Conservation (phyloP, 2,113 vertebrate genomes). For the Clinocottus analis region DNA sequence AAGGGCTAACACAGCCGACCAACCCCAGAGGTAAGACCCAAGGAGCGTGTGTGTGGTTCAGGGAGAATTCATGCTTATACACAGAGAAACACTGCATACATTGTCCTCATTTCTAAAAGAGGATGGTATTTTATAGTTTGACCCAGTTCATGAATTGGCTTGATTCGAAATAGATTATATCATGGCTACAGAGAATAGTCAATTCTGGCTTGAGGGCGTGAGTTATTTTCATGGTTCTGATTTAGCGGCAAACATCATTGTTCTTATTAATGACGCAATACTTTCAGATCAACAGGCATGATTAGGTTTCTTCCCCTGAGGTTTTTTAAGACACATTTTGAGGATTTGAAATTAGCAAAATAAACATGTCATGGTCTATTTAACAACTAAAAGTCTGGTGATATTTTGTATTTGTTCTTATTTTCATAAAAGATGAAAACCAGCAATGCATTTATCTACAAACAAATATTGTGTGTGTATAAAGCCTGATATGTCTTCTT, state of each 20-base stretch:
- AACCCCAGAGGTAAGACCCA: constrained; percentile 85
- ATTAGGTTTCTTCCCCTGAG: neutral
- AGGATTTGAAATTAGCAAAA: neutral
- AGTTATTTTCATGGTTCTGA: constrained; percentile 13
- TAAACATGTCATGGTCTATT: neutral
- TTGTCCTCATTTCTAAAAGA: constrained; percentile 29
- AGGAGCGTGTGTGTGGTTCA: neutral
- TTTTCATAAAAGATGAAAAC: neutral
- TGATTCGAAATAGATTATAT: constrained; percentile 44
- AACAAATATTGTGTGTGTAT: neutral
- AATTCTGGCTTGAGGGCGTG: neutral
- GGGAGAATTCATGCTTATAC: neutral
- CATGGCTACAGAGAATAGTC: constrained; percentile 54
- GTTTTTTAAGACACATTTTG: neutral
- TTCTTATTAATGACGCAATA: constrained; percentile 24
- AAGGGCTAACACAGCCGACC: constrained; percentile 89
- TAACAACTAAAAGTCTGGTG: too few relatives aligned
- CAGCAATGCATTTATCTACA: neutral
- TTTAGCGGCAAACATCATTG: neutral
- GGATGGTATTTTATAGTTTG: constrained; percentile 13
- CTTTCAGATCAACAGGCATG: constrained; percentile 1
- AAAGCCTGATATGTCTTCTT: neutral
- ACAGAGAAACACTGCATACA: neutral
- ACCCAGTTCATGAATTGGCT: constrained; percentile 37
- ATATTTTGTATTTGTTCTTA: neutral